Evolutionary conservation across 1,140 invertebrate species (phyloP).

Genomic region (Argopecten irradians): DNA sequence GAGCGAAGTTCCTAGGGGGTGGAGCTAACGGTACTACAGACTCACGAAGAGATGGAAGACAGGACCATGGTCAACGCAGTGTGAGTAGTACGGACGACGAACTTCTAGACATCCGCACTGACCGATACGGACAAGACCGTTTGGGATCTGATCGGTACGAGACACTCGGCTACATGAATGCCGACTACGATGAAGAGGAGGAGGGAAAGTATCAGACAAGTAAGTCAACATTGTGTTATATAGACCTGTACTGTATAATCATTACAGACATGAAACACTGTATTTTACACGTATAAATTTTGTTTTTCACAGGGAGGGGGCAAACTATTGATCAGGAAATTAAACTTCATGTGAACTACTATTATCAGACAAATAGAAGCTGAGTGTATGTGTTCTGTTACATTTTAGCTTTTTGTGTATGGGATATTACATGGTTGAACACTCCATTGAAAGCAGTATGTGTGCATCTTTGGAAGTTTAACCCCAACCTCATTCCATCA

Average conservation of each 20-base stretch:
- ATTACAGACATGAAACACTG: not conserved
- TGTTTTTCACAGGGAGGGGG: not conserved
- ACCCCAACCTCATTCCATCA: too few species aligned
- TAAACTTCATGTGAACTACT: too few species aligned
- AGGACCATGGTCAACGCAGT: conserved; percentile 26
- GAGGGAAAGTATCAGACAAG: not conserved
- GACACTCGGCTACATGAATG: not conserved
- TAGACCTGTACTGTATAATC: not conserved
- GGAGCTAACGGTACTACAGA: conserved; percentile 36
- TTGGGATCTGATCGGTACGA: not conserved
- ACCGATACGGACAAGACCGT: not conserved
- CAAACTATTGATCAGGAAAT: too few species aligned
- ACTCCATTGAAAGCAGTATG: too few species aligned
- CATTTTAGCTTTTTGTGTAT: too few species aligned
- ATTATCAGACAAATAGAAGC: too few species aligned
- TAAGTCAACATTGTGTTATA: not conserved
- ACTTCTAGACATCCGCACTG: conserved; percentile 43
- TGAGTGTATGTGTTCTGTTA: too few species aligned
- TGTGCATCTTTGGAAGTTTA: too few species aligned
- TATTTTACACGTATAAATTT: not conserved
- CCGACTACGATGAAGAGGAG: conserved; percentile 5
- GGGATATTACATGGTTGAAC: too few species aligned
- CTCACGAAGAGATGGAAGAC: not conserved
- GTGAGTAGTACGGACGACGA: conserved; percentile 47
- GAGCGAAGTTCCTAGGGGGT: not conserved